Conservation (phyloP, 2,113 vertebrate species). For the Narcine bancroftii region DNA sequence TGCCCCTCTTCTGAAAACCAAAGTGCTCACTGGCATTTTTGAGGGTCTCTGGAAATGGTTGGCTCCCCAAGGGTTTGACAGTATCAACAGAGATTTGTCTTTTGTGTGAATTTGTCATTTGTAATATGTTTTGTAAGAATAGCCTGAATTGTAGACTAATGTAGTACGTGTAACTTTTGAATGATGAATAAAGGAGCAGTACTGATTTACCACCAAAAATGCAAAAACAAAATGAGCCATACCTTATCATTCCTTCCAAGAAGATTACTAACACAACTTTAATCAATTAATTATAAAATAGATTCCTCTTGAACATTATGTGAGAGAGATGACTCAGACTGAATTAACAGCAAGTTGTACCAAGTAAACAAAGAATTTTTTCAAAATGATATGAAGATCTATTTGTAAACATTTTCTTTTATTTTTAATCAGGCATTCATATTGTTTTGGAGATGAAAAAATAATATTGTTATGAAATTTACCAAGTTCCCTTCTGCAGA, state of each 20-base stretch:
- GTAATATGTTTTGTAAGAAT: too few relatives aligned
- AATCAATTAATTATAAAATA: background rate
- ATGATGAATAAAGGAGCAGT: too few relatives aligned
- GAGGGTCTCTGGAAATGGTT: too few relatives aligned
- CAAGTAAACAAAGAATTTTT: background rate
- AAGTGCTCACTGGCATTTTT: too few relatives aligned
- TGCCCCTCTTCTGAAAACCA: too few relatives aligned
- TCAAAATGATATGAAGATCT: background rate
- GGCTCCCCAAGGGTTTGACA: too few relatives aligned
- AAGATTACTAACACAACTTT: background rate
- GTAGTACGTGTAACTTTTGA: too few relatives aligned
- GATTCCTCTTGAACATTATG: background rate
- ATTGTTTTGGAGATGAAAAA: background rate
- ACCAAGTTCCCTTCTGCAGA: background rate
- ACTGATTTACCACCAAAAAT: too few relatives aligned
- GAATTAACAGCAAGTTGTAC: background rate
- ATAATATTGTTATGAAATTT: background rate
- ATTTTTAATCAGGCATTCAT: background rate
- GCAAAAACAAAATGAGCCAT: background rate
- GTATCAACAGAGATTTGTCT: too few relatives aligned
- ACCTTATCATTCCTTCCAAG: background rate
- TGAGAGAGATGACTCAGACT: background rate
- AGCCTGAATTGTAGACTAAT: too few relatives aligned
- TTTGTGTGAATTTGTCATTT: too few relatives aligned
- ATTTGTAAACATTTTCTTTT: background rate